A percentile compares a stretch with the other conserved stretches of the same genome.
Evolutionary conservation across 2,113 vertebrate species (phyloP).

Genomic region (Laticauda laticaudata): DNA sequence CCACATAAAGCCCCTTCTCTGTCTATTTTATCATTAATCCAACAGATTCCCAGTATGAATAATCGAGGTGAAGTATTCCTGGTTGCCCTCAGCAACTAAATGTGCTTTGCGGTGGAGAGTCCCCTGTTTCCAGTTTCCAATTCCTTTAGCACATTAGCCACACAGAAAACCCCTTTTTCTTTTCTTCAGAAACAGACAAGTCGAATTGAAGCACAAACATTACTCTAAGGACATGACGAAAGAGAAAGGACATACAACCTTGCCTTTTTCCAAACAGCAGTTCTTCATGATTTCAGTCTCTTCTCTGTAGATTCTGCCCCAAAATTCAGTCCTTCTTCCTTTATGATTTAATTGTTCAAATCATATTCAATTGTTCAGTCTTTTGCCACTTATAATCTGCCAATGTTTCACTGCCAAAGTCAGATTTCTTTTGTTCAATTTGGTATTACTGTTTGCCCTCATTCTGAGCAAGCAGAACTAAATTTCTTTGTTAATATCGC

Average conservation of each 20-base stretch:
- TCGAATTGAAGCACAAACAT: conserved; percentile 54
- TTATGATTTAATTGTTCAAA: not conserved
- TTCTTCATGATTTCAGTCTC: not conserved
- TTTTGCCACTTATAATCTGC: not conserved
- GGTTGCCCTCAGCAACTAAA: conserved; percentile 72
- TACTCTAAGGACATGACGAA: conserved; percentile 13
- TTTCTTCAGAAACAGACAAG: conserved; percentile 75
- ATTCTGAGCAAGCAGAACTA: no score
- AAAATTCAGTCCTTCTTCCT: not conserved
- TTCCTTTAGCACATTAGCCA: conserved; percentile 73
- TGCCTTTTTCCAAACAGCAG: conserved; percentile 37
- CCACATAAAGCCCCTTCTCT: conserved; percentile 77
- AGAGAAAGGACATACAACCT: conserved; percentile 53
- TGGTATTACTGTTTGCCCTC: not conserved
- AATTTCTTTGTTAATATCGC: not conserved
- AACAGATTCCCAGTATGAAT: conserved; percentile 69
- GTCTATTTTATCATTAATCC: conserved; percentile 75
- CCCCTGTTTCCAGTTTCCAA: conserved; percentile 70
- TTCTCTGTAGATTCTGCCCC: not conserved
- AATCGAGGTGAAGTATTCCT: conserved; percentile 70
- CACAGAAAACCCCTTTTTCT: conserved; percentile 61
- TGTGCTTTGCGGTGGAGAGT: conserved; percentile 70
- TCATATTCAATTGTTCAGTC: not conserved
- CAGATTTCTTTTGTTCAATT: not conserved
- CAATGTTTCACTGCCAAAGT: no score